Conservation (phyloP, 2,113 vertebrate genomes). For the Hystrix brachyura region DNA sequence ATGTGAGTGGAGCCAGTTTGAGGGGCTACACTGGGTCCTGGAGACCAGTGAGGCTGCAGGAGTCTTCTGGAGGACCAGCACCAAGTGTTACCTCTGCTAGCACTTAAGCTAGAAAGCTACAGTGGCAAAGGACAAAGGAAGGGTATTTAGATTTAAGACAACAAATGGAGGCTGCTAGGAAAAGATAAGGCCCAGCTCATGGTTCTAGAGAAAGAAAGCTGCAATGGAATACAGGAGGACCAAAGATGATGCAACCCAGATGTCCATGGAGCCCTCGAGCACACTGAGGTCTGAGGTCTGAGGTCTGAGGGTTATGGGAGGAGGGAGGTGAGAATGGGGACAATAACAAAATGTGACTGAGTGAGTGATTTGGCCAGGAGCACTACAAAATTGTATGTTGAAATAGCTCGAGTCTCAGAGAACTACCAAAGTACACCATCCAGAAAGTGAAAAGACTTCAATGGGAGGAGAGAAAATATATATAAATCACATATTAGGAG, state of each 20-base stretch:
- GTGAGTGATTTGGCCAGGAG: not conserved
- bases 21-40: not conserved
- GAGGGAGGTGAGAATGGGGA: not conserved
- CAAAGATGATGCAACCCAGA: not conserved
- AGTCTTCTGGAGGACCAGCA: not conserved
- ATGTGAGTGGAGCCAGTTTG: not conserved
- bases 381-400: not conserved
- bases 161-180: not conserved
- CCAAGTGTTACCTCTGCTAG: not conserved
- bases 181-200: not conserved
- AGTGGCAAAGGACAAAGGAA: not conserved
- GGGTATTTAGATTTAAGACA: not conserved
- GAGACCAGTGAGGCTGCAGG: not conserved
- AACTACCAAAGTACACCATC: not conserved
- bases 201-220: not conserved
- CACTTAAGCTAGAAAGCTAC: not conserved
- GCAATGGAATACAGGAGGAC: not conserved
- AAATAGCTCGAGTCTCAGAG: not conserved
- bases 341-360: conserved; percentile 4
- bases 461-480: not conserved
- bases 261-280: not conserved
- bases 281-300: not conserved
- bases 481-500: not conserved
- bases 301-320: not conserved
- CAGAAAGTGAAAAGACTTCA: not conserved